Evolutionary conservation across 2,113 vertebrate species (phyloP).

Genomic region (Variabilichromis moorii): DNA sequence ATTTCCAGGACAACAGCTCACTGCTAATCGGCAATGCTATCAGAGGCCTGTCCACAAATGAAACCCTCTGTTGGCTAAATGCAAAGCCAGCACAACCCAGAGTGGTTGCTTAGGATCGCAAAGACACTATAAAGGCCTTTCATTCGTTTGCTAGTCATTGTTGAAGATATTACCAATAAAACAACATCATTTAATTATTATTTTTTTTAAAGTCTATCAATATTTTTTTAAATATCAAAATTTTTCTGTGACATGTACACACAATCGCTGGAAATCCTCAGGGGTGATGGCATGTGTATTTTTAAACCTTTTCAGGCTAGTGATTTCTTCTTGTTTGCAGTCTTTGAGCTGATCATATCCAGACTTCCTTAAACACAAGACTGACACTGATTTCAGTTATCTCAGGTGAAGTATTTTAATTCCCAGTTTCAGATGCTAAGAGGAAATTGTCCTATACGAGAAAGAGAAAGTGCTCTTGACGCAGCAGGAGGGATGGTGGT

Average conservation of each 20-base stretch:
- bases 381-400: neutral
- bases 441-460: neutral
- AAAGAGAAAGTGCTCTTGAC: neutral
- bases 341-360: neutral
- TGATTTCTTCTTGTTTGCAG: neutral
- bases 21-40: constrained; percentile 18
- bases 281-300: neutral
- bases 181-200: fast-evolving
- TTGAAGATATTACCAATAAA: neutral
- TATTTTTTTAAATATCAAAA: fast-evolving
- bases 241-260: neutral
- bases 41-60: neutral
- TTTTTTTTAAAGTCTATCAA: neutral
- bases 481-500: neutral
- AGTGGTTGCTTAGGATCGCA: neutral
- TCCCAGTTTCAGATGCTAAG: neutral
- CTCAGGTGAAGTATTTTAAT: neutral
- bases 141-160: neutral
- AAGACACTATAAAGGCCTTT: neutral
- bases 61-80: neutral
- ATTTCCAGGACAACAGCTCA: constrained; percentile 32
- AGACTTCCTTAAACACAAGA: neutral
- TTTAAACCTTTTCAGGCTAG: neutral
- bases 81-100: neutral
- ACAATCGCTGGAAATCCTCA: neutral